Base-by-base conservation (phyloP, 2,113 vertebrate species). In the Prionailurus viverrinus region DNA sequence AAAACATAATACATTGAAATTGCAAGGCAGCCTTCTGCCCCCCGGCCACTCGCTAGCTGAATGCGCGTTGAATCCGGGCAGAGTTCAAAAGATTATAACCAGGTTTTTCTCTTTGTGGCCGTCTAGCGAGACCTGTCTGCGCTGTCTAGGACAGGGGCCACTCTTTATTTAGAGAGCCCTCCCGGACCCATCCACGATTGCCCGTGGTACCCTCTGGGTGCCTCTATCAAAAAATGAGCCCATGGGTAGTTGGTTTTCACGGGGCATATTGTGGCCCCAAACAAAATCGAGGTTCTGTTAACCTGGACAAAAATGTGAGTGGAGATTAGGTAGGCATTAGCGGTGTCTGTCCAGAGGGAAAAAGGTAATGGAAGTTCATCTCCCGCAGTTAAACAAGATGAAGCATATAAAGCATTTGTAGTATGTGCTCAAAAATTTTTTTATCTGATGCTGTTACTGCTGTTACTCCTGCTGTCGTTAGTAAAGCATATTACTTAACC, bases 31-130 rank as follows among this genome's bases (percentile, higher is more conserved):
- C 68, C 41, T 81, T 69, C 74, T 61, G 51, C 86, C 51, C 7
- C 51, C 79, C 3, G 11, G 36, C 10, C 7, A 1, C 41, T 53
- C 91, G 63, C 69, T 16, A 15, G 80, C 55, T 16, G 33, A 71
- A 63, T 0, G 21, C 39, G 39, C 10, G 0, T 71, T 69, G n/a
- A 61, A 51, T 78, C 48, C 0, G 0, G 53, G 41, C 31, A 68
- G 73, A 80, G 53, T 87, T 16, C 10, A 18, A 8, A 81, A 66
- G 53, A 53, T 65, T 41, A 53, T 41, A 65, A 65, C 51, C 66
- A 66, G 55, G 53, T 29, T 73, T 81, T 92, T 87, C 33, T 53
- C 39, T 55, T 39, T 27, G 29, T 18, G 83, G 53, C 11, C 16
- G n/a, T 81, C 53, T 6, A 0, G 2, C 2, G 12, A 53, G 10